These are phyloP conservation scores for Cataglyphis albicans DNA, from an alignment of 2,888 invertebrate genomes.

Conservation along the genomic window DNA sequence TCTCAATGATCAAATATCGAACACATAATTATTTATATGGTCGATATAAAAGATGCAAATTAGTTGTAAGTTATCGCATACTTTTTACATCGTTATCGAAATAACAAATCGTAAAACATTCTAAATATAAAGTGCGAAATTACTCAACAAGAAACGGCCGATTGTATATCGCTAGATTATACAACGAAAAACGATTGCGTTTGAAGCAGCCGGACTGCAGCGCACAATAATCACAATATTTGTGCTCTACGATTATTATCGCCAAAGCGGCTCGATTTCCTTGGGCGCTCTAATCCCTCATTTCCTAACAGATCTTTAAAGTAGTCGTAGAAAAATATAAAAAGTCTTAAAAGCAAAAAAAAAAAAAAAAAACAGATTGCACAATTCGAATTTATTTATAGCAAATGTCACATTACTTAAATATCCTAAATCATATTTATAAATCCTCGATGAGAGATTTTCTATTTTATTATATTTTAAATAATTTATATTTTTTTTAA, in stretches of 20 bases:
- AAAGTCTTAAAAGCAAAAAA: constrained; percentile 12
- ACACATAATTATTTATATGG: constrained; percentile 2
- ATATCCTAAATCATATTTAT: background rate
- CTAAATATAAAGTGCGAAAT: constrained; percentile 30
- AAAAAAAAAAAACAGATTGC: background rate
- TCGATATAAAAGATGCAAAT: constrained; percentile 21
- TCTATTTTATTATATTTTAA: background rate
- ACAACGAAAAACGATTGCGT: constrained; percentile 35
- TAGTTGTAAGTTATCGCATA: constrained; percentile 7
- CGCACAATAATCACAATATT: constrained; percentile 59
- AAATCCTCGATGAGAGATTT: background rate
- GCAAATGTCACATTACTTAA: background rate
- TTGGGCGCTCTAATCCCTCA: constrained; percentile 46
- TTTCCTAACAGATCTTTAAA: constrained; percentile 53
- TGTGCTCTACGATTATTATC: constrained; percentile 61
- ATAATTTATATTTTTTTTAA: background rate
- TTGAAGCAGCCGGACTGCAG: constrained; percentile 10
- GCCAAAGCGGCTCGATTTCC: constrained; percentile 51
- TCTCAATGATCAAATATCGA: background rate
- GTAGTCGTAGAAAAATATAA: constrained; percentile 25
- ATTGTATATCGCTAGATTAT: constrained; percentile 47
- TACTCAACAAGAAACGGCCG: constrained; percentile 43
- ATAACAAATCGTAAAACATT: constrained; percentile 16
- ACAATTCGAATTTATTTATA: constrained; percentile 21
- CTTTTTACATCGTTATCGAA: constrained; percentile 10